Base-by-base conservation (phyloP, 2,888 invertebrate genomes). In the Tetranychus piercei region DNA sequence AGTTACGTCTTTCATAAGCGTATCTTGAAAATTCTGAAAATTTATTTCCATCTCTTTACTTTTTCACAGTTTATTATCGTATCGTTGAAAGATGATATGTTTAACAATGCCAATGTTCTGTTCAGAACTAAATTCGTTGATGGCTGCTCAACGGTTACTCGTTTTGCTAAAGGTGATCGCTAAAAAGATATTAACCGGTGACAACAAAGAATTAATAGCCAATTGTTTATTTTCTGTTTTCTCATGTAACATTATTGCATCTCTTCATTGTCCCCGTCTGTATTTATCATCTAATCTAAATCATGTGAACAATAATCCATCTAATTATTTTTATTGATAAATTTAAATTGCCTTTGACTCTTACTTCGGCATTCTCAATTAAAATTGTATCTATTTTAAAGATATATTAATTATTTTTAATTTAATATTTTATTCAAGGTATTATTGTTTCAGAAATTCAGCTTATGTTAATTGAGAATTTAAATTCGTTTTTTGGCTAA, bases 51-150 rank as follows among this genome's bases (percentile, higher is more conserved):
- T 69, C 15, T 20, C 34, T 23, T 69, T 86, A 86, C 7, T 55
- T 15, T 6, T 55, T 55, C 55, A 15, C 88, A 97, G 89, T 99
- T 99, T 83, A 91, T 99, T 79, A 90, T 99, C 77, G 99, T 99
- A 1, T 97, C 97, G 0, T 86, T 99, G 71, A 99, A 99, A 82
- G 96, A 99, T 83, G 97, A 97, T 44, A 97, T 99, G 94, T 99
- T 97, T 85, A 94, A 92, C 84, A 96, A 99, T 84, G 97, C 99
- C 0, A 97, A 99, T 84, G 95, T 97, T 43, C 83, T 99, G 75
- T 99, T 92, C 85, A 89, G 91, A 75, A 97, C 97, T 0, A 88
- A 88, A 80, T 96, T 99, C 83, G 88, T 92, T 44, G 95, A 97
- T 84, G 97, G 97, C 74, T 91, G 93, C 84, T 97, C 97, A 0